Conservation (phyloP, 92 coral and sea anemone species). For the Parazoanthus darwini region DNA sequence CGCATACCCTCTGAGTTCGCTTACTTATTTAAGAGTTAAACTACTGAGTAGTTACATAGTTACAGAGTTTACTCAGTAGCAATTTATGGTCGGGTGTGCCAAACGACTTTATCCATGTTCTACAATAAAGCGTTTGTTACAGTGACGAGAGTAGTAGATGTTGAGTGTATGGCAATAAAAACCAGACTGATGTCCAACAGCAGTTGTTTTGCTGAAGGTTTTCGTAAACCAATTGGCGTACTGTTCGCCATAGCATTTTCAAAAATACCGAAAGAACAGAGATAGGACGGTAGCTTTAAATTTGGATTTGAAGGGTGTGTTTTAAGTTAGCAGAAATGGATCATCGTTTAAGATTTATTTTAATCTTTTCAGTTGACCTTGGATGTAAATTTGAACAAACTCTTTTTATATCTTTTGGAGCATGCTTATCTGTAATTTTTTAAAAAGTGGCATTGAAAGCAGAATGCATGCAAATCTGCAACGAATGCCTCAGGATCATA, state of each 20-base stretch:
- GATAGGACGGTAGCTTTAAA: not conserved
- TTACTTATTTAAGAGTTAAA: no score
- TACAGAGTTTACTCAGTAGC: not conserved
- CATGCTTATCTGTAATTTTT: no score
- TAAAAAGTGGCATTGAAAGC: no score
- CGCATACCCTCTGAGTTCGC: no score
- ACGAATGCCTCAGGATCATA: conserved; percentile 6
- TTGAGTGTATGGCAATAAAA: not conserved
- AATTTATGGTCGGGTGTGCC: no score
- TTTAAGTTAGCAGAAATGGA: not conserved
- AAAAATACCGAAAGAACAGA: no score
- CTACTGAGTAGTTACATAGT: not conserved
- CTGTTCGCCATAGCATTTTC: not conserved
- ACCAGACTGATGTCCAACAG: not conserved
- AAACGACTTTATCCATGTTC: not conserved
- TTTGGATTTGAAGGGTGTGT: not conserved
- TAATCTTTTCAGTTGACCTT: no score
- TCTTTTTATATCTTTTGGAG: no score
- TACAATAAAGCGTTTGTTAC: no score
- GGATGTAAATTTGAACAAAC: no score
- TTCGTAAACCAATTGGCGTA: not conserved
- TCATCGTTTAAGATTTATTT: no score
- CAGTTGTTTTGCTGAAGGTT: not conserved
- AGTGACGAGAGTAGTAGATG: no score
- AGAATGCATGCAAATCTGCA: conserved; percentile 19